Evolutionary conservation across 2,888 invertebrate genomes (phyloP), one percentile per base, ranked within the genome.

Genomic region (Deroplatys truncata): DNA sequence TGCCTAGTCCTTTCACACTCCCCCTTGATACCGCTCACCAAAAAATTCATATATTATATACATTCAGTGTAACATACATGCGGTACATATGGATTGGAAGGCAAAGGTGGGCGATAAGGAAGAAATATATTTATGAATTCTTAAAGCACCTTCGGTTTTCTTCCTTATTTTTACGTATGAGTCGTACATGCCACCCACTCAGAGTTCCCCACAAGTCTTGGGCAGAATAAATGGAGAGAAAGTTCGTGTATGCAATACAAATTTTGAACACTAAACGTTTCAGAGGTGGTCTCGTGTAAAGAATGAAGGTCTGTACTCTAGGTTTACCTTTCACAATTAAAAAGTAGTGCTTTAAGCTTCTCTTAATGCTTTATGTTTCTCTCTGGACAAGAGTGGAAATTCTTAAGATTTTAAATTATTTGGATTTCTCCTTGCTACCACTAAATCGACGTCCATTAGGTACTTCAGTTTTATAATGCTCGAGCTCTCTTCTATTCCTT

Each of bases 71-170:
- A 85, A 83, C 86, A 82, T 9, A 28, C 31, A 83, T 28, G 82
- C 16, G 43, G 87, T 43, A 83, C 87, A 87, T 87, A 82, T 35
- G 82, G 87, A 83, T 72, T 82, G 83, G 87, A 87, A 82, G 31
- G 87, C 82, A 82, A 82, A 28, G 15, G 35, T 29, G 20, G 49
- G 13, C 28, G 82, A 43, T 49, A 84, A 84, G 56, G 49, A 85
- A 85, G n/a, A 82, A n/a, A 82, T 28, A n/a, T 87, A 43, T 87
- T 87, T 87, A 87, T 87, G 87, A 87, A 87, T 87, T 87, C 87
- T 83, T 87, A 35, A 87, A 83, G 83, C 83, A 83, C 35, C 35
- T 82, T 83, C 82, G 56, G 82, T 83, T 87, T 83, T n/a, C 82
- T 29, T 87, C 56, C 56, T 72, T 72, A 72, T 72, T 72, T 72